These are phyloP conservation scores for Laothoe populi DNA, from an alignment of 2,888 invertebrate species.

Conservation along the genomic window DNA sequence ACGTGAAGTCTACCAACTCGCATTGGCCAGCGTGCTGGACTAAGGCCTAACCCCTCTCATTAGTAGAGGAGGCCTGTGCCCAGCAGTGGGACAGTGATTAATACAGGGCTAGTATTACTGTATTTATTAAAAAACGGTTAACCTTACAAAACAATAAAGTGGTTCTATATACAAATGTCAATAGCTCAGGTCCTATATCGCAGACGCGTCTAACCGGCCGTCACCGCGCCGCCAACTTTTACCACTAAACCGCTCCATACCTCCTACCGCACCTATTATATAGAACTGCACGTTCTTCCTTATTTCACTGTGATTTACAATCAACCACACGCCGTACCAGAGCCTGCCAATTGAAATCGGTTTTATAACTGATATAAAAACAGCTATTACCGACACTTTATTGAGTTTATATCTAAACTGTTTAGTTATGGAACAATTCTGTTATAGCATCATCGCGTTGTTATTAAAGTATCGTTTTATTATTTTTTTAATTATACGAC, in stretches of 20 bases:
- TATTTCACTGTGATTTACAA: constrained; percentile 34
- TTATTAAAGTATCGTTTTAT: too few species aligned
- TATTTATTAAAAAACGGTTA: not conserved
- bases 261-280: constrained; percentile 35
- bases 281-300: constrained; percentile 39
- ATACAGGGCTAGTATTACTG: not conserved
- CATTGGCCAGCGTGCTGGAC: too few species aligned
- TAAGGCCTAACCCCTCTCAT: too few species aligned
- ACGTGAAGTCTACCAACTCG: too few species aligned
- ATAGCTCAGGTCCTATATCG: not conserved
- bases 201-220: not conserved
- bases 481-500: too few species aligned
- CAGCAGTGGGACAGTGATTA: too few species aligned
- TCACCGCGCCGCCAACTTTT: constrained; percentile 1
- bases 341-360: not conserved
- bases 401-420: not conserved
- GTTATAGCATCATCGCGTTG: too few species aligned
- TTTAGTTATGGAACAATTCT: not conserved
- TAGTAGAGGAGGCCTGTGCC: too few species aligned
- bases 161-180: not conserved
- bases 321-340: constrained; percentile 25
- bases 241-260: constrained; percentile 2
- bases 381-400: not conserved
- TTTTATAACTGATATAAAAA: constrained; percentile 4
- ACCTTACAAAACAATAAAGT: not conserved